Evolutionary conservation across 2,888 invertebrate genomes (phyloP).

Genomic region (Tetrapedia diversipes): DNA sequence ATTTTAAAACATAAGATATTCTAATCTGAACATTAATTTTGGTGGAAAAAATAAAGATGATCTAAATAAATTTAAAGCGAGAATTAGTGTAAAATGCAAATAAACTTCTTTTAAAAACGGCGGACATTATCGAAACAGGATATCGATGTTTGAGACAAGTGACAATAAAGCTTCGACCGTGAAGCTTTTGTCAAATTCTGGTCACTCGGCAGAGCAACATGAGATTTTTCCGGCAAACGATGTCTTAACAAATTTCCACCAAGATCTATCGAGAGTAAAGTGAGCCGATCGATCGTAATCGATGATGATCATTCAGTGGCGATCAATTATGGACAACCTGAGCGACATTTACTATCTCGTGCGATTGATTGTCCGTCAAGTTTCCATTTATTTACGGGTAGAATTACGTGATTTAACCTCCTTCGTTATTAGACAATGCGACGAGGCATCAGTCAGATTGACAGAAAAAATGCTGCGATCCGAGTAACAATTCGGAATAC

Average conservation of each 20-base stretch:
- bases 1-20: too few species aligned
- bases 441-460: too few species aligned
- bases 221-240: constrained; percentile 23
- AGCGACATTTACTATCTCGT: constrained; percentile 68
- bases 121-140: too few species aligned
- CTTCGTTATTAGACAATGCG: not conserved
- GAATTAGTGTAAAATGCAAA: too few species aligned
- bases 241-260: constrained; percentile 42
- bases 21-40: too few species aligned
- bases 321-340: constrained; percentile 67
- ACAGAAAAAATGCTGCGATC: not conserved
- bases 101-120: too few species aligned
- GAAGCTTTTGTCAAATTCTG: constrained; percentile 49
- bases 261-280: not conserved
- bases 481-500: not conserved
- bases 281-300: not conserved
- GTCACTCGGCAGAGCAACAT: constrained; percentile 13
- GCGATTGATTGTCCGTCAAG: constrained; percentile 64
- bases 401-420: constrained; percentile 45
- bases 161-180: constrained; percentile 13
- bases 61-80: too few species aligned
- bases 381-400: constrained; percentile 71
- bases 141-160: constrained; percentile 21
- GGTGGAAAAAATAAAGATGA: too few species aligned
- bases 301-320: constrained; percentile 16